phyloP scores from a whole-genome alignment of 2,113 vertebrate genomes.

The human (Homo sapiens) region GRCh38 chr2:39642001-39642500 shows the following conservation, averaged over 20 bases:
- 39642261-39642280: neutral
- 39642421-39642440: conserved; percentile 59
- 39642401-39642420: conserved; percentile 33
- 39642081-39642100: conserved; percentile 16
- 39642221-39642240: neutral
- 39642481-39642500: conserved; percentile 11
- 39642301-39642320: neutral
- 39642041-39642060: conserved; percentile 54
- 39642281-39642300: neutral
- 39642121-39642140: conserved; percentile 14
- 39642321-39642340: conserved; percentile 4
- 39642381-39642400: conserved; percentile 57
- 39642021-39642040: conserved; percentile 43
- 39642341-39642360: neutral
- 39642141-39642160: conserved; percentile 24
- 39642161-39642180: conserved; percentile 18
- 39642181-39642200: conserved; percentile 52
- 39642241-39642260: neutral
- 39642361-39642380: conserved; percentile 47
- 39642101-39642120: conserved; percentile 34
- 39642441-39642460: conserved; percentile 1
- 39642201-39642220: conserved; percentile 37
- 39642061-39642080: conserved; percentile 39
- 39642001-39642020: conserved; percentile 68
- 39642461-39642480: conserved; percentile 4